A percentile compares a stretch with the other conserved stretches of the same genome.
Evolutionary conservation across 1,140 invertebrate genomes (phyloP).

Genomic region (Calosoma granatense): DNA sequence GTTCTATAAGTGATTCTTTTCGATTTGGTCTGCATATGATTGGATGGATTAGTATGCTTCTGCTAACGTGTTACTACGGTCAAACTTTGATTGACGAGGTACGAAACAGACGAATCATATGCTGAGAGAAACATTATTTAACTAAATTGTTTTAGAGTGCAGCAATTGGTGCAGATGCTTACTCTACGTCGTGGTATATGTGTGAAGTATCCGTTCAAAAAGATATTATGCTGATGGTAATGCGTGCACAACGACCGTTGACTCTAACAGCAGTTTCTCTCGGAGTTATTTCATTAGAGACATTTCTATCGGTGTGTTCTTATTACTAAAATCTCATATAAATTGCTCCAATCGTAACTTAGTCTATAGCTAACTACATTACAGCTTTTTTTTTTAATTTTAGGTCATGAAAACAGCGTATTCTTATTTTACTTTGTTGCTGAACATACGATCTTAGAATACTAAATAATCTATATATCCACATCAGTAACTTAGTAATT

Average conservation of each 20-base stretch:
- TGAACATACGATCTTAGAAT: neutral
- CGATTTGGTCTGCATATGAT: slow-evolving; percentile 14
- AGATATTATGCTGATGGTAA: slow-evolving; percentile 14
- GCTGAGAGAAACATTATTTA: neutral
- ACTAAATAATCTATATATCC: neutral
- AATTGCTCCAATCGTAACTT: neutral
- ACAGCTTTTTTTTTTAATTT: too few relatives aligned
- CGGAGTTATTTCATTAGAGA: slow-evolving; percentile 15
- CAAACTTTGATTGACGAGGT: slow-evolving; percentile 18
- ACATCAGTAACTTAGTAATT: neutral
- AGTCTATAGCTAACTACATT: too few relatives aligned
- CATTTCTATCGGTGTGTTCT: slow-evolving; percentile 16
- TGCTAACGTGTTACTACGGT: slow-evolving; percentile 15
- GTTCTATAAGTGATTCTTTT: slow-evolving; percentile 10
- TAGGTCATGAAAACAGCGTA: slow-evolving; percentile 11
- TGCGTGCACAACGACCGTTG: slow-evolving; percentile 15
- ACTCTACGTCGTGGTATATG: slow-evolving; percentile 15
- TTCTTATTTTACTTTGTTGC: slow-evolving; percentile 15
- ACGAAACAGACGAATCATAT: neutral
- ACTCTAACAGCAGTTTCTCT: slow-evolving; percentile 14
- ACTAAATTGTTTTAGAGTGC: slow-evolving; percentile 8
- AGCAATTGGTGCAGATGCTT: slow-evolving; percentile 7
- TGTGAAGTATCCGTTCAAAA: slow-evolving; percentile 12
- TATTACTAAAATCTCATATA: neutral
- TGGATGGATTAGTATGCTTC: slow-evolving; percentile 17